Conservation (phyloP, 2,888 invertebrate species). For the Augochlorella aurata region DNA sequence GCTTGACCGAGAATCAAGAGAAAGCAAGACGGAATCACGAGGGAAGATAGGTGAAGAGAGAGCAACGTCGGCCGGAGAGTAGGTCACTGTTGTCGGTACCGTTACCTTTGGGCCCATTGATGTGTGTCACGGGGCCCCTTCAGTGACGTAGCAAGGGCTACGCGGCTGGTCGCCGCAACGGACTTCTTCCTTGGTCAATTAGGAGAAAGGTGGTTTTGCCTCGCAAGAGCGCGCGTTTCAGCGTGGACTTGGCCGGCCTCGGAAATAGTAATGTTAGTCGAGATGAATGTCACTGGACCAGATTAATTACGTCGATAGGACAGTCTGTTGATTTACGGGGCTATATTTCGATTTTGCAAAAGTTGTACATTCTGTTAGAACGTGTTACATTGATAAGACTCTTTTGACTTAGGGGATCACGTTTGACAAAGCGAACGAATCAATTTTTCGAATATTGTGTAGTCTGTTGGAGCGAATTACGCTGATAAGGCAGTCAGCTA, state of each 20-base stretch:
- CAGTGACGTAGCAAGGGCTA: constrained; percentile 64
- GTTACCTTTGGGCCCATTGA: constrained; percentile 78
- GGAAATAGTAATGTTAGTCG: constrained; percentile 10
- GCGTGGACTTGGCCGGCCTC: background rate
- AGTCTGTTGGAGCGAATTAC: no score
- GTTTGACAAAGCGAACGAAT: no score
- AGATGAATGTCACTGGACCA: background rate
- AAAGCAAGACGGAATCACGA: constrained; percentile 49
- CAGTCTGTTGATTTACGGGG: background rate
- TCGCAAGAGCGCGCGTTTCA: background rate
- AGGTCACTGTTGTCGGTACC: constrained; percentile 78
- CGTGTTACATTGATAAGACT: no score
- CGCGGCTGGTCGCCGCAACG: constrained; percentile 31
- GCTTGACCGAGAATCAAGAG: constrained; percentile 63
- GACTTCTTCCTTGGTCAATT: constrained; percentile 33
- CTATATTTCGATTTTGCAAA: no score
- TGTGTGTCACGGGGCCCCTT: constrained; percentile 80
- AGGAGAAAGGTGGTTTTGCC: constrained; percentile 36
- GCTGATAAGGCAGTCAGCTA: no score
- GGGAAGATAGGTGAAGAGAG: constrained; percentile 61
- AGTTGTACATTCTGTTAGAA: no score
- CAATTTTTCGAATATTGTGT: no score
- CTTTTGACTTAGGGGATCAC: no score
- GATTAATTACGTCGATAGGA: background rate
- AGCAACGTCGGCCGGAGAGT: constrained; percentile 69